Conservation (phyloP, 1,140 invertebrate species). For the Saccostrea glomerata region DNA sequence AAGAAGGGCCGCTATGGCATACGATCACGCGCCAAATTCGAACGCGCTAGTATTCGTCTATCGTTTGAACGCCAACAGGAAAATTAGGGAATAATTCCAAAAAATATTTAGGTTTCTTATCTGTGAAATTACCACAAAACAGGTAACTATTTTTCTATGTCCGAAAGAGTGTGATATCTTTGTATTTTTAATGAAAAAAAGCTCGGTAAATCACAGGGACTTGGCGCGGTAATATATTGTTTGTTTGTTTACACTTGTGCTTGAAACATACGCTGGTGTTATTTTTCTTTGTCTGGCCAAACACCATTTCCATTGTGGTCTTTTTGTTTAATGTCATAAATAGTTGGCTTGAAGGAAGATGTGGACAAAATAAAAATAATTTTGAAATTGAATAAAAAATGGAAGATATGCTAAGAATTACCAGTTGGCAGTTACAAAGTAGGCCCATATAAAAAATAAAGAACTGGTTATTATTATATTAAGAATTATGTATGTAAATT, state of each 20-base stretch:
- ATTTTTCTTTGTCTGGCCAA: not conserved
- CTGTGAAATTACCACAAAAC: not conserved
- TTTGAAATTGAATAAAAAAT: no score
- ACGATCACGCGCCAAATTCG: slow-evolving; percentile 77
- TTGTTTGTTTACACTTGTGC: not conserved
- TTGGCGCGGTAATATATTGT: not conserved
- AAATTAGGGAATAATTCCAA: not conserved
- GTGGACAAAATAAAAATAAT: no score
- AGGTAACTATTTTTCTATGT: not conserved
- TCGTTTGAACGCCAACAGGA: slow-evolving; percentile 50
- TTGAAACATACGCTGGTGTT: slow-evolving; percentile 33
- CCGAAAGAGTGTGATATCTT: not conserved
- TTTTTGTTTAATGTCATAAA: not conserved
- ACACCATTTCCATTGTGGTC: not conserved
- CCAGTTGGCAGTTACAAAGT: no score
- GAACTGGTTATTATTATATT: no score
- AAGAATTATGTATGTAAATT: no score
- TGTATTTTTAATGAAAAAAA: not conserved
- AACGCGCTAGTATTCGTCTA: slow-evolving; percentile 64
- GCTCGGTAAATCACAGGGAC: not conserved
- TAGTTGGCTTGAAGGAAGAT: not conserved
- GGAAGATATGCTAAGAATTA: no score
- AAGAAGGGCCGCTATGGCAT: slow-evolving; percentile 56
- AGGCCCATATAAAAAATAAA: no score
- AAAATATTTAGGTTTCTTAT: not conserved